A percentile compares a stretch with the other conserved stretches of the same genome.
Conservation (phyloP, 1,140 invertebrate species). For the Pogonomyrmex barbatus region DNA sequence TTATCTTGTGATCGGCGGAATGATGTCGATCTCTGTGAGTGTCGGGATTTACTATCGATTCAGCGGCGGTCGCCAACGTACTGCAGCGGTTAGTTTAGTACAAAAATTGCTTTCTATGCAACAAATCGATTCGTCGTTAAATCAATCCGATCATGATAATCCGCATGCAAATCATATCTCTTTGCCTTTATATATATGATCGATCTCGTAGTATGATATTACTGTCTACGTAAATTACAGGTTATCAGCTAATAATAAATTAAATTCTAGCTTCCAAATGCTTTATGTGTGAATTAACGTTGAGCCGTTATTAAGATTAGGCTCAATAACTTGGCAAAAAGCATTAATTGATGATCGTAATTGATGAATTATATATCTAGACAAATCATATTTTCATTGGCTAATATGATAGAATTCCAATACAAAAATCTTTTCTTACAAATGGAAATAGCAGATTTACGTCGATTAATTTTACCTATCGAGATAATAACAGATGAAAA, state of each 20-base stretch:
- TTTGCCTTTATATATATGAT: slow-evolving; percentile 43
- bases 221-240: slow-evolving; percentile 53
- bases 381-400: not conserved
- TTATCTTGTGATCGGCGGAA: slow-evolving; percentile 79
- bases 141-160: slow-evolving; percentile 54
- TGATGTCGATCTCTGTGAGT: slow-evolving; percentile 82
- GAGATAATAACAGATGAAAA: not conserved
- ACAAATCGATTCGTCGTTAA: slow-evolving; percentile 47
- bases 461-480: not conserved
- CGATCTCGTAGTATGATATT: slow-evolving; percentile 52
- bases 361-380: not conserved
- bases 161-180: not conserved
- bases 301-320: slow-evolving; percentile 39
- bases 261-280: slow-evolving; percentile 19
- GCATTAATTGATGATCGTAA: not conserved
- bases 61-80: slow-evolving; percentile 94
- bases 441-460: not conserved
- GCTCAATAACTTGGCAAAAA: slow-evolving; percentile 5
- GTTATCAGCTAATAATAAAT: slow-evolving; percentile 61
- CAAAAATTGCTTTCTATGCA: slow-evolving; percentile 68
- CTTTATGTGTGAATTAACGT: slow-evolving; percentile 53
- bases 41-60: slow-evolving; percentile 95
- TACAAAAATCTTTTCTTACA: not conserved
- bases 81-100: slow-evolving; percentile 89
- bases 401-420: not conserved